phyloP scores from a whole-genome alignment of 2,797 vertebrate genomes.

The Clarias laeviceps region DNA sequence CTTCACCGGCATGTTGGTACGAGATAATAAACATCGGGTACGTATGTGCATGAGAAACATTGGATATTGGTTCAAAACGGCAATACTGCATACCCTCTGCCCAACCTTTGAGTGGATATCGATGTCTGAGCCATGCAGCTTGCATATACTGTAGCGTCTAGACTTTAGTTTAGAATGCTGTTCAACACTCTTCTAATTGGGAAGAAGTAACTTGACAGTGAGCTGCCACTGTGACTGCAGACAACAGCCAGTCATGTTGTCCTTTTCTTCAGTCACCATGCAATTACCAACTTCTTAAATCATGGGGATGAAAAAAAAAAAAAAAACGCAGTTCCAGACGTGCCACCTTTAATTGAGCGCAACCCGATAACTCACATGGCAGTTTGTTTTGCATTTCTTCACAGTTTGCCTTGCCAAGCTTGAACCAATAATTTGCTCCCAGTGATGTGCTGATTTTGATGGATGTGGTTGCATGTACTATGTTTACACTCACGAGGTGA shows the following conservation, averaged over 20 bases:
- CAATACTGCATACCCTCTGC: not conserved
- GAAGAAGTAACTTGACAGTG: not conserved
- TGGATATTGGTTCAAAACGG: not conserved
- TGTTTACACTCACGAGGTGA: constrained; percentile 19
- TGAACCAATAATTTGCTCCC: constrained; percentile 34
- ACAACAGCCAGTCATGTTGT: constrained; percentile 40
- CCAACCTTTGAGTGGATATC: not conserved
- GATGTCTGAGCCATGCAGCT: not conserved
- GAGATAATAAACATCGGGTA: not conserved
- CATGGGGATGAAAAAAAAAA: constrained; percentile 35
- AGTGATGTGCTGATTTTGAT: constrained; percentile 36
- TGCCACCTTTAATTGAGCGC: constrained; percentile 55
- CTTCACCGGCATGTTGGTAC: not conserved
- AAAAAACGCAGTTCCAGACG: constrained; percentile 34
- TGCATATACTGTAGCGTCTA: not conserved
- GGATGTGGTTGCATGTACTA: constrained; percentile 26
- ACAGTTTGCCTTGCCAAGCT: not conserved
- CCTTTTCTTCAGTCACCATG: constrained; percentile 26
- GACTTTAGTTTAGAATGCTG: not conserved
- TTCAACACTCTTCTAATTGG: not conserved
- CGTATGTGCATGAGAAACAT: not conserved
- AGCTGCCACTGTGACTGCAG: constrained; percentile 37
- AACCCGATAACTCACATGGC: constrained; percentile 47
- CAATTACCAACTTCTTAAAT: constrained; percentile 52
- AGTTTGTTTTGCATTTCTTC: constrained; percentile 23